Evolutionary conservation across 2,113 vertebrate genomes (phyloP).

Genomic region (Potamarius usumacintae): DNA sequence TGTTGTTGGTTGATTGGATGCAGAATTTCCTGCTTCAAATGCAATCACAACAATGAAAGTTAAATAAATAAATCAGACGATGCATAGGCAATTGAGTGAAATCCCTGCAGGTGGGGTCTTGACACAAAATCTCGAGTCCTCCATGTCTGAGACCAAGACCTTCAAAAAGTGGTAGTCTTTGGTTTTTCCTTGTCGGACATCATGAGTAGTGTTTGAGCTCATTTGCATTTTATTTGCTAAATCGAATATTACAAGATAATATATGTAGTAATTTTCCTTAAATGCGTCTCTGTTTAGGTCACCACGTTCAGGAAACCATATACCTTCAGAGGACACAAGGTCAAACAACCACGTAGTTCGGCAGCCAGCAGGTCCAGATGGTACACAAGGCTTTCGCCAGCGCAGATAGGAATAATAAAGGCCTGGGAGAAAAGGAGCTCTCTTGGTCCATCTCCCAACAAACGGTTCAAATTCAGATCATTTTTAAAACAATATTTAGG

Average conservation of each 20-base stretch:
- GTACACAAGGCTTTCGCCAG: conserved; percentile 92
- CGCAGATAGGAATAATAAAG: conserved; percentile 82
- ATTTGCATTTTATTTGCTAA: background rate
- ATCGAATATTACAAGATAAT: background rate
- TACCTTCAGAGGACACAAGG: conserved; percentile 80
- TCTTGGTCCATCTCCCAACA: conserved; percentile 47
- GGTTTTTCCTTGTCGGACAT: too few relatives aligned
- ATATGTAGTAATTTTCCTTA: background rate
- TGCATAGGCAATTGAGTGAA: too few relatives aligned
- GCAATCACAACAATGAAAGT: too few relatives aligned
- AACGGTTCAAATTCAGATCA: conserved; percentile 47
- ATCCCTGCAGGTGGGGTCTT: too few relatives aligned
- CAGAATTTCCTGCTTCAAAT: too few relatives aligned
- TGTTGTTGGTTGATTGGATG: too few relatives aligned
- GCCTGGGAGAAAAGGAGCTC: conserved; percentile 51
- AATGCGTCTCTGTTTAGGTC: conserved; percentile 69
- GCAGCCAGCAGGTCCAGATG: conserved; percentile 88
- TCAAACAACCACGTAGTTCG: conserved; percentile 87
- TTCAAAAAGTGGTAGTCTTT: background rate
- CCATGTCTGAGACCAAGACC: background rate
- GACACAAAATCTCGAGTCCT: too few relatives aligned
- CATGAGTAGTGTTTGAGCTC: background rate
- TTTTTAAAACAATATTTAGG: conserved; percentile 57
- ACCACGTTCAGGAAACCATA: conserved; percentile 77
- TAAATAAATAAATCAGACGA: too few relatives aligned